Conservation (phyloP, 2,797 vertebrate species). For the Esox lucius region DNA sequence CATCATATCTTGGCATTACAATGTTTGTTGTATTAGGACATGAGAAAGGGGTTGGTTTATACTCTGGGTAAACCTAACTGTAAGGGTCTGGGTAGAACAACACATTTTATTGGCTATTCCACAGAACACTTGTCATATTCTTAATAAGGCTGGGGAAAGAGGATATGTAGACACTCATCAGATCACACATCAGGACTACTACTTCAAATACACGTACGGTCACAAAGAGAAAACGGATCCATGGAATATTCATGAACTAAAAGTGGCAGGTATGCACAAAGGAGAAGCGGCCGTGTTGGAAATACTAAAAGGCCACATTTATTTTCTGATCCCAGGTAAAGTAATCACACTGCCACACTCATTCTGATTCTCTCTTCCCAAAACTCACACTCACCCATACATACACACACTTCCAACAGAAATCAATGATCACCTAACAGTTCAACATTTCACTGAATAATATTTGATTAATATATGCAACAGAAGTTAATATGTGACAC, state of each 20-base stretch:
- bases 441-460: conserved; percentile 53
- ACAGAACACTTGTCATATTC: conserved; percentile 55
- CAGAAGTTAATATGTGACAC: conserved; percentile 32
- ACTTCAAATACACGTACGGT: conserved; percentile 49
- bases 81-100: conserved; percentile 40
- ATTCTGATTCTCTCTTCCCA: background rate
- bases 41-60: background rate
- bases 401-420: conserved; percentile 26
- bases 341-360: conserved; percentile 43
- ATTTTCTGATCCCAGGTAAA: conserved; percentile 61
- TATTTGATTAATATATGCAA: conserved; percentile 51
- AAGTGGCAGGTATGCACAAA: conserved; percentile 34
- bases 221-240: conserved; percentile 27
- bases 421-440: conserved; percentile 59
- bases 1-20: background rate
- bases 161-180: conserved; percentile 45
- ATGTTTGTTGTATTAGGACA: conserved; percentile 20
- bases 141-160: conserved; percentile 50
- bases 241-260: conserved; percentile 38
- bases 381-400: background rate
- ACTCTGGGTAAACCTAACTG: conserved; percentile 42
- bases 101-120: conserved; percentile 52
- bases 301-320: conserved; percentile 74
- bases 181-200: conserved; percentile 52
- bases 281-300: conserved; percentile 55